A percentile compares a stretch with the other conserved stretches of the same genome.
These are phyloP conservation scores for roundworm (Caenorhabditis elegans) DNA, from an alignment of 1,140 invertebrate genomes.

Conservation along the genomic window DNA sequence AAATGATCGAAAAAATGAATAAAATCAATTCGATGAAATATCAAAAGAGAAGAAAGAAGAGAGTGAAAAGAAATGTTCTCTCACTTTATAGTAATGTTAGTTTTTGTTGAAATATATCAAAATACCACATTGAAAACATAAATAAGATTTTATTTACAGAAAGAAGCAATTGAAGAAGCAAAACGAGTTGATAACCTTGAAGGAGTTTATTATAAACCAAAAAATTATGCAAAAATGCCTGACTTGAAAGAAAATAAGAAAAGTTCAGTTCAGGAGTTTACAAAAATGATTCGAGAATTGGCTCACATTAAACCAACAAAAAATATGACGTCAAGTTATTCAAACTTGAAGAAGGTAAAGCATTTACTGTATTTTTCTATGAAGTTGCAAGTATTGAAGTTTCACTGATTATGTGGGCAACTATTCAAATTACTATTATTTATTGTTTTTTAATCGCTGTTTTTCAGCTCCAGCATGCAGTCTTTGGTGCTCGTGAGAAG, in stretches of 20 bases:
- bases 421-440: no score
- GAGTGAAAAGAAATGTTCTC: constrained; percentile 35
- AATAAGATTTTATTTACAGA: neutral
- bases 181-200: constrained; percentile 18
- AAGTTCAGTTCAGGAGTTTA: neutral
- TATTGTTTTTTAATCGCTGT: neutral
- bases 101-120: neutral
- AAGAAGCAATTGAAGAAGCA: constrained; percentile 22
- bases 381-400: no score
- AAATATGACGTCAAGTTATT: neutral
- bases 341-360: neutral
- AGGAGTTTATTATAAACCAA: neutral
- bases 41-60: neutral
- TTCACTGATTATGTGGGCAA: no score
- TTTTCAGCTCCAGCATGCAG: constrained; percentile 35
- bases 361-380: no score
- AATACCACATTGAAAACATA: no score
- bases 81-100: constrained; percentile 41
- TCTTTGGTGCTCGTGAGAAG: constrained; percentile 30
- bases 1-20: neutral
- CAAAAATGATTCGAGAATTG: constrained; percentile 13
- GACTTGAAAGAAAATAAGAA: neutral
- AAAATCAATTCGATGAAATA: neutral
- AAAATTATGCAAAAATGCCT: constrained; percentile 5
- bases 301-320: neutral